Conservation (phyloP, 2,113 vertebrate species). For the Lasiurus borealis region DNA sequence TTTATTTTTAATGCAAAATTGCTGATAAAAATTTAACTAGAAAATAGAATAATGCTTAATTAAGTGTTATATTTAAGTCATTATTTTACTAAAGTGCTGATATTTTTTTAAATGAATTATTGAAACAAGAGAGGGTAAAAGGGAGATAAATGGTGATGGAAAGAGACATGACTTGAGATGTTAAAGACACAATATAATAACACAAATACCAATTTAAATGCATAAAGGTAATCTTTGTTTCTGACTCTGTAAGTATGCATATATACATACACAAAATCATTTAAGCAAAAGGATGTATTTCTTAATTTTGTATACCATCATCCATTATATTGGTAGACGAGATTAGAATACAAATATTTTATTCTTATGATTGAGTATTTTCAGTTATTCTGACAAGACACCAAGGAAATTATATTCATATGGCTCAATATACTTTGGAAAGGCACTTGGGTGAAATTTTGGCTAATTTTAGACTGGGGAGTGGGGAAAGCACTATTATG, state of each 20-base stretch:
- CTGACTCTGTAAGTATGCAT: not conserved
- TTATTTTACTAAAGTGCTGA: constrained; percentile 45
- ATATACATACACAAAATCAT: not conserved
- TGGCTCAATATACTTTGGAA: constrained; percentile 45
- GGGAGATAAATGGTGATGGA: not conserved
- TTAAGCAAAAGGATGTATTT: not conserved
- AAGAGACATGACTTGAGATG: not conserved
- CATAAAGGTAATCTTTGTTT: not conserved
- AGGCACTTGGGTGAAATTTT: constrained; percentile 20
- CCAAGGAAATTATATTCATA: constrained; percentile 24
- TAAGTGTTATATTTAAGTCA: not conserved
- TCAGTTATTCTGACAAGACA: constrained; percentile 40
- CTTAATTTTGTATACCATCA: not conserved
- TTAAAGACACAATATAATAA: not conserved
- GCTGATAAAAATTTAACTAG: not conserved
- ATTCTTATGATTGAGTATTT: constrained; percentile 28
- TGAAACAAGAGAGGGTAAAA: not conserved
- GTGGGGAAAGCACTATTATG: not conserved
- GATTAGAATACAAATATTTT: not conserved
- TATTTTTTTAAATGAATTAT: not conserved
- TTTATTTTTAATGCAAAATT: constrained; percentile 44
- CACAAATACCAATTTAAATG: not conserved
- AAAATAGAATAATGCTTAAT: constrained; percentile 9
- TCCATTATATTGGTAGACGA: not conserved
- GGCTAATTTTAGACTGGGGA: not conserved